Evolutionary conservation across 1,140 invertebrate species (phyloP).

Genomic region (Anoplophora glabripennis): DNA sequence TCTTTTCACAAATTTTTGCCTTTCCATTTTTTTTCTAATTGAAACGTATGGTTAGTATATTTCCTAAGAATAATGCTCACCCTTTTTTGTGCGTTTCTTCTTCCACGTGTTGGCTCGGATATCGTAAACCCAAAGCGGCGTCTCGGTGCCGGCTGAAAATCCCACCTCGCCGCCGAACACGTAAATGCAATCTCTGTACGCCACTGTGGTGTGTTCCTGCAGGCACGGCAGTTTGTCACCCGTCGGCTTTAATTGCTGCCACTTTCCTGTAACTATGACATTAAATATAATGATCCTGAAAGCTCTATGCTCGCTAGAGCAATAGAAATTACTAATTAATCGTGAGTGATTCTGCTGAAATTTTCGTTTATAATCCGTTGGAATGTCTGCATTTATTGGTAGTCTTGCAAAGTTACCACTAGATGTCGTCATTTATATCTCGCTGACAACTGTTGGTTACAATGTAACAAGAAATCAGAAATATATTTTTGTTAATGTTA

Average conservation of each 20-base stretch:
- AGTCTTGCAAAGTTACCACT: no score
- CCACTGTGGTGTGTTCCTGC: constrained; percentile 81
- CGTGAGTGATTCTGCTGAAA: neutral
- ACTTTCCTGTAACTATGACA: constrained; percentile 61
- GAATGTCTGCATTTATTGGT: no score
- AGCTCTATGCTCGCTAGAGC: neutral
- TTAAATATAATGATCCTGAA: neutral
- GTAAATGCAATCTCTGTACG: constrained; percentile 72
- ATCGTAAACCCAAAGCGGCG: constrained; percentile 85
- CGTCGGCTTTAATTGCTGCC: constrained; percentile 66
- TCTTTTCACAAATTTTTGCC: no score
- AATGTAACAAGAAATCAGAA: no score
- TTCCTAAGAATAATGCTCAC: constrained; percentile 19
- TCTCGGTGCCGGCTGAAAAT: constrained; percentile 74
- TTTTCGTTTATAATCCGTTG: neutral
- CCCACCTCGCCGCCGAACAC: constrained; percentile 88
- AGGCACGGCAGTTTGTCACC: constrained; percentile 74
- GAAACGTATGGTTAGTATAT: no score
- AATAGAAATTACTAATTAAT: neutral
- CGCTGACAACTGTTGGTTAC: no score
- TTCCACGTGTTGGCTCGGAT: constrained; percentile 70
- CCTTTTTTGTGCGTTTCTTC: constrained; percentile 60
- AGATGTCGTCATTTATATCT: no score
- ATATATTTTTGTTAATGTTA: no score
- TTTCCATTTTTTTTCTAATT: no score